Evolutionary conservation across 2,797 vertebrate species (phyloP), one percentile per base, ranked within the genome.

Genomic region (Coendou prehensilis): DNA sequence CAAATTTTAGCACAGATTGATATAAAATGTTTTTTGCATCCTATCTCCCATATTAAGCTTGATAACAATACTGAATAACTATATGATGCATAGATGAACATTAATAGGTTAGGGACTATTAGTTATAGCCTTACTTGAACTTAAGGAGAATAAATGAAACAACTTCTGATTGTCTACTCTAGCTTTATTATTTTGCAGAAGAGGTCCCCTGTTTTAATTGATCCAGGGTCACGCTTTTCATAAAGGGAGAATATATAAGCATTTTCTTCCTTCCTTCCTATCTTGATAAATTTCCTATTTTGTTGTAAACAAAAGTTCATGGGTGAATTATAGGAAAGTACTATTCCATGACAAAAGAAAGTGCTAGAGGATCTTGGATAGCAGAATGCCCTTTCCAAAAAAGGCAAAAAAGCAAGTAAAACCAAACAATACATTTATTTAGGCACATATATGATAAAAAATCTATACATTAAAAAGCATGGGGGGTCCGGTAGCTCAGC

Each of bases 321-420:
- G 45, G n/a, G 2, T 87, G 9, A 83, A 75, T 83, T 5, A 0
- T 11, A 13, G 45, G 33, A 87, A 80, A 23, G 47, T 56, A 54
- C 17, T 17, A 5, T 10, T 96, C 87, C 80, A 14, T 82, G 91
- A 94, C 52, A 54, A 89, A 59, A n/a, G 63, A 26, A 81, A 85
- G 26, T 52, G 54, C 13, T 26, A 69, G 30, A 75, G 41, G 56
- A 84, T 37, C 26, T 87, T 87, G 54, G 76, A 71, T 7, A 78
- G 57, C 0, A 90, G 28, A 57, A 69, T 37, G 87, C 30, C 22
- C 28, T 89, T 97, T 90, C 59, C 76, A 28, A 52, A 87, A 67
- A 82, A 7, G 63, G n/a, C 64, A 88, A 75, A 52, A 94, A 96
- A 73, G 26, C n/a, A 86, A 28, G 52, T 87, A 69, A 92, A 85